Evolutionary conservation across 1,140 invertebrate species (phyloP), one percentile per base, ranked within the genome.

Genomic region (Drosophila persimilis): DNA sequence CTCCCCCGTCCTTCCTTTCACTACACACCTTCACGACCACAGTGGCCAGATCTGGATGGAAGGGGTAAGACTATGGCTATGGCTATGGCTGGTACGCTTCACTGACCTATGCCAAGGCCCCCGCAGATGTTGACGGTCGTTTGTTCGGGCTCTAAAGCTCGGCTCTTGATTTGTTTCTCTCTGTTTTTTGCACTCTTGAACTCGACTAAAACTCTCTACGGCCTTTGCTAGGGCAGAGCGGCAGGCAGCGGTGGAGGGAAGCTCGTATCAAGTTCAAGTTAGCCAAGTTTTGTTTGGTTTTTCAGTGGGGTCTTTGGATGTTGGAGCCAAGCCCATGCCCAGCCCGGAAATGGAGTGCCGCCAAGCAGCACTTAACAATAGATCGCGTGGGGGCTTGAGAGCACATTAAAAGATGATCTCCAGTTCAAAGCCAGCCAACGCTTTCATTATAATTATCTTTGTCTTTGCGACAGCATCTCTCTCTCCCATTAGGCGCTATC

Each of bases 41-140:
- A 46, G 61, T 57, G 61, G 59, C 61, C 52, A 60, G 55, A 53
- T 65, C 55, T 51, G 54, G 66, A 53, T 26, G 9, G 50, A 55
- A 48, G 59, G 20, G 44, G 26, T 11, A 6, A 13, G 50, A 41
- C 62, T 54, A 4, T 26, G 24, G 24, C 24, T 54, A 4, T 26
- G 24, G 24, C 24, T 11, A 8, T 13, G 50, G 45, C 62, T 54
- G 26, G 35, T 58, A 77, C 69, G 79, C 83, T 88, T 88, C 84
- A 86, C 83, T 86, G 83, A 86, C 83, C 83, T 86, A 86, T 65
- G 83, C 63, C 79, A 86, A 86, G 77, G 63, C 53, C 48, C 39
- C 35, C 31, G 5, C 5, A 9, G 17, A 17, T 64, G 48, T 61
- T 64, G 72, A 39, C 58, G 61, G 39, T 51, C 56, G 51, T 53